A percentile compares a stretch with the other conserved stretches of the same genome.
Evolutionary conservation across 2,113 vertebrate genomes (phyloP).

Genomic region (Epinephelus cyanopodus): DNA sequence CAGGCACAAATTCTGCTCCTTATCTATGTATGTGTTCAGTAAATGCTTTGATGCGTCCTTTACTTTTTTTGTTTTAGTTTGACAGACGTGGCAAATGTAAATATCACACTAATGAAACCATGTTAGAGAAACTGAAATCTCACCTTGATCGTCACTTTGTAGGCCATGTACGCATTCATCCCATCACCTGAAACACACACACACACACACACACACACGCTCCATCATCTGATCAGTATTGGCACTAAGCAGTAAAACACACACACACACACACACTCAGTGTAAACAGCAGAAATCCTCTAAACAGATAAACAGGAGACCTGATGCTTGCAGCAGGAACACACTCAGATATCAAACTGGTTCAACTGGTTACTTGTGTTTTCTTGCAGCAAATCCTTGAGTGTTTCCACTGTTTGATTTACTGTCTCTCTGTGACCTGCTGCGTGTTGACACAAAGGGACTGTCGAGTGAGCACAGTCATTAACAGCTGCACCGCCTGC

Average conservation of each 20-base stretch:
- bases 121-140: background rate
- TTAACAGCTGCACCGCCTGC: background rate
- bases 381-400: background rate
- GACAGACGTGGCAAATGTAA: too few species aligned
- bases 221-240: background rate
- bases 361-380: background rate
- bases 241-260: background rate
- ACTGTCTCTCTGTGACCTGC: background rate
- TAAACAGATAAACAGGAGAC: background rate
- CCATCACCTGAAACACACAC: conserved; percentile 89
- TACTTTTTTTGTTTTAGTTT: too few species aligned
- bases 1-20: too few species aligned
- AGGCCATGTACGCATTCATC: conserved; percentile 99
- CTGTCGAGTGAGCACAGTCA: background rate
- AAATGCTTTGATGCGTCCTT: too few species aligned
- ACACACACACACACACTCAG: background rate
- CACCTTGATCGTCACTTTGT: conserved; percentile 96
- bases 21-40: too few species aligned
- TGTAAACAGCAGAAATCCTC: too few species aligned
- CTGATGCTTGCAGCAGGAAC: background rate
- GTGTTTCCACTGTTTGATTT: background rate
- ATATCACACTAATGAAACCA: too few species aligned
- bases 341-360: conserved; percentile 16
- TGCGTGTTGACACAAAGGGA: background rate
- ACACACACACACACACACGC: conserved; percentile 30